phyloP scores from a whole-genome alignment of 1,140 invertebrate genomes.

The Babylonia areolata region DNA sequence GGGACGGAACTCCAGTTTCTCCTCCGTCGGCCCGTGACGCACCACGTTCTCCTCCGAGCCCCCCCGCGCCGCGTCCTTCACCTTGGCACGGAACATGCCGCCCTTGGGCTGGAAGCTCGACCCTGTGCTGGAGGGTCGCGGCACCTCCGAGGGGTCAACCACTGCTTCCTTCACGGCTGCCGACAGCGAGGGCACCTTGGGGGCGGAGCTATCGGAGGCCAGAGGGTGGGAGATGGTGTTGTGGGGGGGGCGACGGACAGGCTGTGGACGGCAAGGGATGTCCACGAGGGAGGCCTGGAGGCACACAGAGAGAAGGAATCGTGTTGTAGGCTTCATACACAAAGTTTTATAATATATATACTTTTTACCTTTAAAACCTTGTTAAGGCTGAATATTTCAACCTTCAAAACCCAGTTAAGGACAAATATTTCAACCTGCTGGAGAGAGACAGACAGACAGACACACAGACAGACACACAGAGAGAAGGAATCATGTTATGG shows the following conservation, averaged over 20 bases:
- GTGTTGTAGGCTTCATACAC: no score
- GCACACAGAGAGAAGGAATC: background rate
- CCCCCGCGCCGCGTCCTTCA: conserved; percentile 40
- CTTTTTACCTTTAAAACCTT: no score
- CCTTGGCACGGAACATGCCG: conserved; percentile 69
- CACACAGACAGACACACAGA: background rate
- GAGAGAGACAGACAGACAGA: background rate
- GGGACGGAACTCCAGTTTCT: conserved; percentile 14
- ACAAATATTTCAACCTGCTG: no score
- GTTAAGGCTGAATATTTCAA: no score
- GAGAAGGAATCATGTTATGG: background rate
- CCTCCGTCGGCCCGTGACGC: background rate
- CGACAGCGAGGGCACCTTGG: background rate
- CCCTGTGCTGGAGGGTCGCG: conserved; percentile 69
- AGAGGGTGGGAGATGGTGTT: conserved; percentile 33
- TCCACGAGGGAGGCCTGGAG: conserved; percentile 54
- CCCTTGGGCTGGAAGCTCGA: conserved; percentile 70
- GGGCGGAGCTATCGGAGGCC: conserved; percentile 36
- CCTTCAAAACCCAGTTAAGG: no score
- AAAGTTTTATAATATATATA: no score
- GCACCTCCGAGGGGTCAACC: conserved; percentile 47
- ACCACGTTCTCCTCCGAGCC: conserved; percentile 10
- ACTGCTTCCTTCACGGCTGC: conserved; percentile 36
- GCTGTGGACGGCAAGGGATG: conserved; percentile 87
- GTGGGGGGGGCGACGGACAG: conserved; percentile 78